Evolutionary conservation across 2,888 invertebrate species (phyloP).

Genomic region (Agrilus cyanescens): DNA sequence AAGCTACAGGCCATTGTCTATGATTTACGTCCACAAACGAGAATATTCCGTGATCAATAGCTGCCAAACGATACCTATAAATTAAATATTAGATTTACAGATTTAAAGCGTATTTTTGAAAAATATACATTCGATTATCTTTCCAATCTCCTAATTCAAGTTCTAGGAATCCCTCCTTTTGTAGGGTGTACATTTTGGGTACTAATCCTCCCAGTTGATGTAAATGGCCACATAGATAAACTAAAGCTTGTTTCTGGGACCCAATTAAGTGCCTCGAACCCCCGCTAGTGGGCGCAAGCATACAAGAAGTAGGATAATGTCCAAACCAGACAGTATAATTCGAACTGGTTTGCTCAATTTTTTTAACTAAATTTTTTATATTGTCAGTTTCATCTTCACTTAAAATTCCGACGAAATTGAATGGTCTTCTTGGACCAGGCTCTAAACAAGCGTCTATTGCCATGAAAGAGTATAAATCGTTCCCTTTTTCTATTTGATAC

Average conservation of each 20-base stretch:
- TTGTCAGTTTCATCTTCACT: constrained; percentile 44
- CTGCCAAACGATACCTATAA: constrained; percentile 61
- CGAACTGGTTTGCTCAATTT: constrained; percentile 39
- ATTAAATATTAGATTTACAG: constrained; percentile 1
- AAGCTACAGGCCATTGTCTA: constrained; percentile 66
- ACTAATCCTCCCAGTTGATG: constrained; percentile 72
- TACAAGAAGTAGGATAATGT: constrained; percentile 85
- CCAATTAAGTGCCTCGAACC: constrained; percentile 47
- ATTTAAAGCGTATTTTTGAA: neutral
- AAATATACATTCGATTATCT: constrained; percentile 66
- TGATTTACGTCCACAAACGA: constrained; percentile 72
- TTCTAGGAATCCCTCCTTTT: constrained; percentile 72
- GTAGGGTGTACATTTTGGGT: constrained; percentile 76
- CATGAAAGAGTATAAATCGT: constrained; percentile 64
- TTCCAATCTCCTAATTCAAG: constrained; percentile 90
- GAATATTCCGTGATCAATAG: constrained; percentile 81
- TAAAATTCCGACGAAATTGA: constrained; percentile 78
- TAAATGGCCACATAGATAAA: constrained; percentile 82
- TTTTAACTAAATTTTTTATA: constrained; percentile 44
- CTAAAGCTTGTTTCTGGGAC: constrained; percentile 48
- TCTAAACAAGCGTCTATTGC: constrained; percentile 79
- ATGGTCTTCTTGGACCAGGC: constrained; percentile 76
- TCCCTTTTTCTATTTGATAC: constrained; percentile 45
- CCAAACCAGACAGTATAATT: constrained; percentile 72
- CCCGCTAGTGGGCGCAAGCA: constrained; percentile 47